phyloP scores from a whole-genome alignment of 1,140 invertebrate genomes.

The Penaeus vannamei region DNA sequence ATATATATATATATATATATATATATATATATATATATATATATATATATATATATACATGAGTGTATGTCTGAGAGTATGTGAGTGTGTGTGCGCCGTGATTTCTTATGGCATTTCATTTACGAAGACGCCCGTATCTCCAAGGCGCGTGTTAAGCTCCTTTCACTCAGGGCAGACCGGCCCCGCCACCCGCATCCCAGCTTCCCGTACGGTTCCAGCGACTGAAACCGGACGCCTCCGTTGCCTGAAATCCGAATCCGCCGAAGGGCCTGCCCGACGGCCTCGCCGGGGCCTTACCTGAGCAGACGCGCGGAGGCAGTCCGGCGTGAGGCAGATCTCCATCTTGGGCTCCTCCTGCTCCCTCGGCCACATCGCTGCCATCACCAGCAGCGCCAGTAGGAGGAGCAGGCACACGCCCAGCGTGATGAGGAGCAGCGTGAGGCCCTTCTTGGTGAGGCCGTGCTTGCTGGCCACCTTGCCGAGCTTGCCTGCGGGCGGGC shows the following conservation, averaged over 20 bases:
- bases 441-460: conserved; percentile 60
- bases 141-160: too few species aligned
- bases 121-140: too few species aligned
- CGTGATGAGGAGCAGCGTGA: conserved; percentile 39
- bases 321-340: conserved; percentile 60
- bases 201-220: too few species aligned
- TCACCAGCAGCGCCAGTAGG: conserved; percentile 49
- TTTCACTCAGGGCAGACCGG: too few species aligned
- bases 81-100: too few species aligned
- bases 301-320: conserved; percentile 61
- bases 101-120: too few species aligned
- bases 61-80: too few species aligned
- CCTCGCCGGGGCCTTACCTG: conserved; percentile 26
- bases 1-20: neutral
- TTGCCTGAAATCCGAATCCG: too few species aligned
- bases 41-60: conserved; percentile 18
- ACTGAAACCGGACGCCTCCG: too few species aligned
- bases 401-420: conserved; percentile 41
- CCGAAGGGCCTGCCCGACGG: too few species aligned
- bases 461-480: conserved; percentile 56
- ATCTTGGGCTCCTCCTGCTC: conserved; percentile 8
- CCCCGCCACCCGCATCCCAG: too few species aligned
- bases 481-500: neutral
- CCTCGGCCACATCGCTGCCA: conserved; percentile 53
- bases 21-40: conserved; percentile 1